Evolutionary conservation across 2,888 invertebrate genomes (phyloP), one percentile per base, ranked within the genome.

Genomic region (Nephrotoma appendiculata): DNA sequence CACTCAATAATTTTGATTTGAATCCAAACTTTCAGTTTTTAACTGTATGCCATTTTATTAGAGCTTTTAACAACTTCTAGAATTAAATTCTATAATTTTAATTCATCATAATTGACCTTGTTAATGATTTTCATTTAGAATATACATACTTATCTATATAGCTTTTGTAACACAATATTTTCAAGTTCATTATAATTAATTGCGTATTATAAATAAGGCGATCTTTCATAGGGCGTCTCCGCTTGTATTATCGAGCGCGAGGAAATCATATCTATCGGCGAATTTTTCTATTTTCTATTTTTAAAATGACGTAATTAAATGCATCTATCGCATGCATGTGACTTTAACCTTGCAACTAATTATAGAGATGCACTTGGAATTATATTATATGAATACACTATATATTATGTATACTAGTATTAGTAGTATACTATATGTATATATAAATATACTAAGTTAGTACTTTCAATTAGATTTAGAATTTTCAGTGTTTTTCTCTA

Each of bases 341-440:
- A 86, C 52, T 86, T 88, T 88, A 88, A 88, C 88, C 88, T 88
- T 88, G 88, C 88, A 88, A 87, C 88, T 88, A 88, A 88, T 88
- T 88, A 88, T 88, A 88, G 88, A 87, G 87, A 88, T 87, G 87
- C 87, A 87, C 86, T 86, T 86, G 86, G 86, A 52, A 86, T 71
- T 71, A 71, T 71, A 71, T n/a, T 71, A 71, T 19, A n/a, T 31
- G 52, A 57, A 57, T 15, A 71, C 71, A 71, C 31, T 31, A 31
- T 31, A 31, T 31, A 2, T 31, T 31, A 31, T 31, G 31, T 31
- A n/a, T 3, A 84, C 11, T 83, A 83, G 31, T 83, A 41, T 15
- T 84, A 84, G 43, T 84, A 84, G 6, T 42, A 15, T 42, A 84
- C 41, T 7, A 41, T 83, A 57, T 12, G 0, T 12, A 57, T 4